Percentiles rank a stretch among this genome's conserved stretches.
Conservation (phyloP, 2,888 invertebrate species). For the Drosophila fungiperda region DNA sequence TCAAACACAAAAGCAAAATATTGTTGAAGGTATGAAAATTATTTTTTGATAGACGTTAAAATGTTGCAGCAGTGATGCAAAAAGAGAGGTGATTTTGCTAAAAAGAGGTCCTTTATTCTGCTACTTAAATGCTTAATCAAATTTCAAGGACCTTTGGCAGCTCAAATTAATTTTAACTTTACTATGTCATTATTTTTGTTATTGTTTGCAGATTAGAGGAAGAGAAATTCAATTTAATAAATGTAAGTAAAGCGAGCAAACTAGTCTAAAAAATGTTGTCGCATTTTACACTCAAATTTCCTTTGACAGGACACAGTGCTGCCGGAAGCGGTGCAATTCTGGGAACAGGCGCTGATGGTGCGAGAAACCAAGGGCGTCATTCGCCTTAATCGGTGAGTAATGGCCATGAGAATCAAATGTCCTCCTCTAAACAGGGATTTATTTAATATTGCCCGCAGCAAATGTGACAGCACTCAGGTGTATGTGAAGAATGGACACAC, state of each 20-base stretch:
- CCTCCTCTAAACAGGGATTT: neutral
- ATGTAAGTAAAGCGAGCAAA: slow-evolving; percentile 88
- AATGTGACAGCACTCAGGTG: slow-evolving; percentile 95
- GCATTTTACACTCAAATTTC: slow-evolving; percentile 28
- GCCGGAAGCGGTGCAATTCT: slow-evolving; percentile 96
- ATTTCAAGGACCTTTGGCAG: neutral
- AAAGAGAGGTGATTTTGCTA: neutral
- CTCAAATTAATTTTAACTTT: neutral
- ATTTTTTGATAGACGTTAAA: neutral
- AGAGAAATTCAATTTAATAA: slow-evolving; percentile 94
- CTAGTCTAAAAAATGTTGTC: too few relatives aligned
- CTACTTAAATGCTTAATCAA: neutral
- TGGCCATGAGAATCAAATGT: neutral
- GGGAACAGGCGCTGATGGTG: slow-evolving; percentile 96
- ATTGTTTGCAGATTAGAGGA: slow-evolving; percentile 89
- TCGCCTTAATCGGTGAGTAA: slow-evolving; percentile 91
- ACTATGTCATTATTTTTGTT: neutral
- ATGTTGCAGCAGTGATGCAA: neutral
- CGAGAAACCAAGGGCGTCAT: slow-evolving; percentile 94
- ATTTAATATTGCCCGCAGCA: slow-evolving; percentile 86
- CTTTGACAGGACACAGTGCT: slow-evolving; percentile 91
- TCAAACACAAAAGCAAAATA: neutral
- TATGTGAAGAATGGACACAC: slow-evolving; percentile 93
- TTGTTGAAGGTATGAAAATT: neutral
- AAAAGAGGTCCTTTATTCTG: neutral